These are phyloP conservation scores for Blastobasis adustella DNA, from an alignment of 2,888 invertebrate genomes.

Conservation along the genomic window DNA sequence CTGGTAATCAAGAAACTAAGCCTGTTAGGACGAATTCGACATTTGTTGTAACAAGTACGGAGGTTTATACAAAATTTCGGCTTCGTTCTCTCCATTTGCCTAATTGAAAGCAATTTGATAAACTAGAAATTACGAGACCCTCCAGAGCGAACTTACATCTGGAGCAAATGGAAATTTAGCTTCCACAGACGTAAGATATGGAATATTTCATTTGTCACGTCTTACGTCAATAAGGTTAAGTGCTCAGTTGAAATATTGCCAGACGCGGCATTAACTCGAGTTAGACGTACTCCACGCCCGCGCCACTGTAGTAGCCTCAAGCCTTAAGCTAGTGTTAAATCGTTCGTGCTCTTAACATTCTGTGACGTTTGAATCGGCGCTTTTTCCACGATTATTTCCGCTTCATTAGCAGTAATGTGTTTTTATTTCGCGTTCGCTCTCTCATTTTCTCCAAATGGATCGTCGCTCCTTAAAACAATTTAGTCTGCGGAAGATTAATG, in stretches of 20 bases:
- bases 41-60: too few species aligned
- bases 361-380: slow-evolving; percentile 33
- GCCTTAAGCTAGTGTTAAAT: slow-evolving; percentile 27
- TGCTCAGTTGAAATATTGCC: slow-evolving; percentile 58
- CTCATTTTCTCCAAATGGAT: slow-evolving; percentile 38
- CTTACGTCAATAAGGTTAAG: slow-evolving; percentile 46
- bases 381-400: slow-evolving; percentile 41
- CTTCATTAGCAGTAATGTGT: slow-evolving; percentile 49
- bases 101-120: slow-evolving; percentile 12
- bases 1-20: slow-evolving; percentile 8
- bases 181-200: slow-evolving; percentile 16
- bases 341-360: slow-evolving; percentile 29
- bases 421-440: slow-evolving; percentile 38
- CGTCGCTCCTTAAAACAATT: slow-evolving; percentile 46
- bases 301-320: slow-evolving; percentile 12
- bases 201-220: slow-evolving; percentile 24
- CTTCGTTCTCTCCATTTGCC: too few species aligned
- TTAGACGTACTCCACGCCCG: too few species aligned
- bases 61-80: too few species aligned
- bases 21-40: slow-evolving; percentile 3
- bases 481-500: slow-evolving; percentile 48
- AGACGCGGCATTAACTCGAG: slow-evolving; percentile 27
- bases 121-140: slow-evolving; percentile 16
- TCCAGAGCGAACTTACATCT: slow-evolving; percentile 16
- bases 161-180: slow-evolving; percentile 23